phyloP scores from a whole-genome alignment of 2,113 vertebrate species.

The Mormyrus iriodes region DNA sequence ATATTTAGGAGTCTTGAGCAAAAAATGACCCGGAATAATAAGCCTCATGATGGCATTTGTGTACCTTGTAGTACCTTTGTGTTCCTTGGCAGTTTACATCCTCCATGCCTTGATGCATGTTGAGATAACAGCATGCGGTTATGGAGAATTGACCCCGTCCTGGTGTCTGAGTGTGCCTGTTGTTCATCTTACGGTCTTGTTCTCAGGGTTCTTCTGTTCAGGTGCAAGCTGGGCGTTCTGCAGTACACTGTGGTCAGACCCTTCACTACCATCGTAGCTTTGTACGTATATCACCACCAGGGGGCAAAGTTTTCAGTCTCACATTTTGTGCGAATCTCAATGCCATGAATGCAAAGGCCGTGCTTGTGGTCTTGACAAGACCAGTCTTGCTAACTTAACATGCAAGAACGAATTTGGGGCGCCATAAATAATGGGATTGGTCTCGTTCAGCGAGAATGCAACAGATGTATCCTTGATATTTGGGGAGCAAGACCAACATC shows the following conservation, averaged over 20 bases:
- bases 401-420: not conserved
- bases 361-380: not conserved
- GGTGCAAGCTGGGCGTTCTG: conserved; percentile 92
- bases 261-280: conserved; percentile 85
- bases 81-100: not conserved
- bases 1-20: not conserved
- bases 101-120: not conserved
- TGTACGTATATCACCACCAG: conserved; percentile 73
- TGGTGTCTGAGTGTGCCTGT: not conserved
- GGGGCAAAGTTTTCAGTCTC: not conserved
- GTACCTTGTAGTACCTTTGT: not conserved
- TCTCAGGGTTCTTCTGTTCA: conserved; percentile 80
- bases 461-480: not conserved
- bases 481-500: too few species aligned
- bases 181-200: conserved; percentile 30
- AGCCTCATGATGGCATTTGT: not conserved
- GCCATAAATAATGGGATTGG: not conserved
- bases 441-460: not conserved
- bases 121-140: not conserved
- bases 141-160: not conserved
- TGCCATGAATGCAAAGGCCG: not conserved
- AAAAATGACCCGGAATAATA: not conserved
- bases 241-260: conserved; percentile 95
- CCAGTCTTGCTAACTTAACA: not conserved
- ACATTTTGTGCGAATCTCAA: not conserved